These are phyloP conservation scores for Gymnogyps californianus DNA, from an alignment of 2,113 vertebrate species.

Conservation along the genomic window DNA sequence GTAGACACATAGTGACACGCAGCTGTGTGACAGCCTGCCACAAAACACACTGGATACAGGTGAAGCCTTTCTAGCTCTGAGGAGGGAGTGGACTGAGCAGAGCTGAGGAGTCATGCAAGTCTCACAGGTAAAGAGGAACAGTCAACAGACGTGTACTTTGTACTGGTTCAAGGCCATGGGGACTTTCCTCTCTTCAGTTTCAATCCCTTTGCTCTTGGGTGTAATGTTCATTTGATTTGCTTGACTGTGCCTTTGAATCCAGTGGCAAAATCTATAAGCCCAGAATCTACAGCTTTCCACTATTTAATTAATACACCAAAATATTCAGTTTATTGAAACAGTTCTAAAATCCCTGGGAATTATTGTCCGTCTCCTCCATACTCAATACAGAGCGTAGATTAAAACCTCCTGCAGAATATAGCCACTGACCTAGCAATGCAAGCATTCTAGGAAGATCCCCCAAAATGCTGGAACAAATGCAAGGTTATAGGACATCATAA, in stretches of 20 bases:
- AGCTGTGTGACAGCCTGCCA: not conserved
- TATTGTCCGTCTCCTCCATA: not conserved
- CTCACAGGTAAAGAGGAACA: not conserved
- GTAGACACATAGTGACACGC: too few relatives aligned
- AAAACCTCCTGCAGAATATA: not conserved
- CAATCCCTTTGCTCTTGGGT: not conserved
- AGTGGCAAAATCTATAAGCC: not conserved
- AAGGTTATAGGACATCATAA: not conserved
- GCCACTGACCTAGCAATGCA: not conserved
- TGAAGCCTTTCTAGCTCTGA: not conserved
- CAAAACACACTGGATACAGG: not conserved
- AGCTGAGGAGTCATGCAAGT: not conserved
- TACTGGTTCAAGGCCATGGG: not conserved
- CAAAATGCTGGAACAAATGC: not conserved
- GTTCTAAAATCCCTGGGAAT: not conserved
- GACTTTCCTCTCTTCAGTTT: not conserved
- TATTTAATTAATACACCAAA: not conserved
- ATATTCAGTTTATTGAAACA: not conserved
- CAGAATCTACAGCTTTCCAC: not conserved
- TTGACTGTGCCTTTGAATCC: not conserved
- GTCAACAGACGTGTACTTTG: not conserved
- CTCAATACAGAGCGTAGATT: not conserved
- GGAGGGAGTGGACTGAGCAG: not conserved
- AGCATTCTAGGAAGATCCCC: not conserved
- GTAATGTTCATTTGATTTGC: not conserved